Evolutionary conservation across 2,797 vertebrate genomes (phyloP), one percentile per base, ranked within the genome.

Genomic region (Argyrosomus regius): DNA sequence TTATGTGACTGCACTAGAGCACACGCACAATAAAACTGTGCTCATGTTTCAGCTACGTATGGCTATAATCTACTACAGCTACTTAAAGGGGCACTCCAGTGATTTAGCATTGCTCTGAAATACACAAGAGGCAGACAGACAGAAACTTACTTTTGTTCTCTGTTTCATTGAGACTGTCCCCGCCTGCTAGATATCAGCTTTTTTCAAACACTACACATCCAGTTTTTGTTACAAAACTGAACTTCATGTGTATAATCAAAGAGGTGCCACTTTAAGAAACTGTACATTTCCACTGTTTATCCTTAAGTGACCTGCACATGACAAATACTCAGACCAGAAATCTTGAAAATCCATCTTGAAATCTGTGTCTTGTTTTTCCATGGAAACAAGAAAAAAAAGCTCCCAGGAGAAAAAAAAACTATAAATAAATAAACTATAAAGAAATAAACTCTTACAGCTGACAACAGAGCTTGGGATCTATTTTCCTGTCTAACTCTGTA

Each of bases 351-450:
- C 6, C 31, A 57, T 74, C 17, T 60, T 71, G 31, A 75, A 50
- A 49, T 69, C 18, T 26, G 24, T 61, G 50, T 26, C 26, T 66
- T 66, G 35, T 58, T 72, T 62, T 58, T 73, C 49, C 28, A 50
- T 54, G 6, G 39, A 31, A 62, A 54, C 2, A 57, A 28, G 18
- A 26, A 41, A 18, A 59, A 69, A 41, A 63, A 2, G 35, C 14
- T 69, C 52, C 50, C 43, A 11, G 1, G 52, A 54, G 60, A 22
- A 56, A 11, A 12, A 73, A 78, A 67, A 58, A 22, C 22, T 22
- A 22, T 22, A 22, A 22, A 22, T 22, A 22, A 22, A 22, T 22
- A 22, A 22, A 22, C 22, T 22, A 22, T 22, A 22, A 17, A 63
- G 65, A 69, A 43, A 63, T 31, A 45, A 35, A 12, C 16, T 73